Conservation (phyloP, 2,888 invertebrate species). For the Acrobasis repandana region DNA sequence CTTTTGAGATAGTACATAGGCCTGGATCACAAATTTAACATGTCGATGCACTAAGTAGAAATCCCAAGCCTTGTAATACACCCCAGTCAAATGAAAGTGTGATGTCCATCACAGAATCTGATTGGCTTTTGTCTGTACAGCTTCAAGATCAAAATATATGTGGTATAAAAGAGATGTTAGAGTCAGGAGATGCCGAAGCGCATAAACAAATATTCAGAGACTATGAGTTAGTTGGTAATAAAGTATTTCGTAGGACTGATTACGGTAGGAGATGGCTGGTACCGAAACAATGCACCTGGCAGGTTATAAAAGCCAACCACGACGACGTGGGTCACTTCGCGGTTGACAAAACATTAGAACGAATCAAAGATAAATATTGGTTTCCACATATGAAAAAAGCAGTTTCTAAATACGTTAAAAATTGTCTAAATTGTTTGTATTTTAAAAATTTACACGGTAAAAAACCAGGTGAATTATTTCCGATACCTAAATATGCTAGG, state of each 20-base stretch:
- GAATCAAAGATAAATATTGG: slow-evolving; percentile 35
- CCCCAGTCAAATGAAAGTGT: slow-evolving; percentile 11
- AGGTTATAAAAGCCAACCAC: slow-evolving; percentile 32
- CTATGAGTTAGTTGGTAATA: slow-evolving; percentile 31
- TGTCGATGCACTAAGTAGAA: slow-evolving; percentile 33
- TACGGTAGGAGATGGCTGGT: slow-evolving; percentile 36
- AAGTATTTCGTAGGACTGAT: slow-evolving; percentile 26
- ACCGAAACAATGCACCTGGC: slow-evolving; percentile 36
- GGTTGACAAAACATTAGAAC: slow-evolving; percentile 36
- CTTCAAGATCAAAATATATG: slow-evolving; percentile 27
- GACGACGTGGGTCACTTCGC: slow-evolving; percentile 44
- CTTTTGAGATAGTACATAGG: slow-evolving; percentile 36
- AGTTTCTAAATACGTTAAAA: slow-evolving; percentile 32
- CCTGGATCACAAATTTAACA: slow-evolving; percentile 42
- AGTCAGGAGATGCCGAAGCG: slow-evolving; percentile 29
- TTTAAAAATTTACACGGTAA: slow-evolving; percentile 31
- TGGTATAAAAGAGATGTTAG: slow-evolving; percentile 26
- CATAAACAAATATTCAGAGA: slow-evolving; percentile 30
- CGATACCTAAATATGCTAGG: slow-evolving; percentile 33
- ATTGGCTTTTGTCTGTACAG: slow-evolving; percentile 32
- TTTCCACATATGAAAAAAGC: slow-evolving; percentile 34
- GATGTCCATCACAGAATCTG: slow-evolving; percentile 28
- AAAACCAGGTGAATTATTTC: slow-evolving; percentile 31
- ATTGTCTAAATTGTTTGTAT: slow-evolving; percentile 36
- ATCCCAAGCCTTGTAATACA: slow-evolving; percentile 21